Evolutionary conservation across 2,888 invertebrate genomes (phyloP), one percentile per base, ranked within the genome.

Genomic region (Cordilura impudica): DNA sequence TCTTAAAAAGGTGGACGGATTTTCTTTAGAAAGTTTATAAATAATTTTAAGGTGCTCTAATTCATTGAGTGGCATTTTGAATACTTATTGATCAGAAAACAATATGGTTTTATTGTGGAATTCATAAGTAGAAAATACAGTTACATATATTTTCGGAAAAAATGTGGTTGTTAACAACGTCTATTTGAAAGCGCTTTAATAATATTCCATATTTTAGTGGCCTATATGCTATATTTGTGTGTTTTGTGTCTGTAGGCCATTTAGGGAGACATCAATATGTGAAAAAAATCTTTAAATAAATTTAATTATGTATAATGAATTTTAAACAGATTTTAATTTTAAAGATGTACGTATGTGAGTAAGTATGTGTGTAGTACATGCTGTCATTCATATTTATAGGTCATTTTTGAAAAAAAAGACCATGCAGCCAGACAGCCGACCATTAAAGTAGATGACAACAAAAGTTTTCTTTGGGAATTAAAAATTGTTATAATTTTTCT

Each of bases 331-430:
- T 19, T 14, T 49, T 12, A 49, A 4, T 21, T 49, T 21, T 8
- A 43, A 7, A 12, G 49, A 39, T 39, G n/a, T n/a, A n/a, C n/a
- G n/a, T n/a, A 35, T 12, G 12, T 35, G n/a, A n/a, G n/a, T n/a
- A n/a, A n/a, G n/a, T n/a, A 10, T 35, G 10, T 66, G 4, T 47
- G n/a, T 18, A 56, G 56, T 23, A 8, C 29, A 63, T 78, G 67
- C n/a, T 58, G 63, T 78, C 78, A 78, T 73, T 63, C 14, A 43
- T 73, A 78, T 78, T 78, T 78, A 26, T 73, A 69, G 51, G 14
- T 72, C n/a, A 2, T 63, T 19, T 53, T 58, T 70, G 35, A 35
- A 58, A 23, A n/a, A n/a, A 39, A 29, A 49, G 18, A 45, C 49
- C 69, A 58, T 73, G 63, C 49, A 73, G 31, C 21, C 53, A 70